Evolutionary conservation across 2,888 invertebrate genomes (phyloP), one percentile per base, ranked within the genome.

Genomic region (Branchellion lobata): DNA sequence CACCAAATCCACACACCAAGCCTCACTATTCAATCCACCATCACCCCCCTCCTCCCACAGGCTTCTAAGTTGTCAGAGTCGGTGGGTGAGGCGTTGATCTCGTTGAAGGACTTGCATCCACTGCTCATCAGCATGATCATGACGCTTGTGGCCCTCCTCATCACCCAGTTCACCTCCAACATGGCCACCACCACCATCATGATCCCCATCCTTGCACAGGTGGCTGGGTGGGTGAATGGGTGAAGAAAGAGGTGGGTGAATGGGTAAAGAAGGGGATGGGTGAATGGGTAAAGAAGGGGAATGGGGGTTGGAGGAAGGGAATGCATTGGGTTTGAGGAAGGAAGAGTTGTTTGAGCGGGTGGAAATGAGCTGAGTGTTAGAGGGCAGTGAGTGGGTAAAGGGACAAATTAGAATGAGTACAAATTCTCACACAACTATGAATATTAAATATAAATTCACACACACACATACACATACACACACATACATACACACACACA

Each of bases 121-220:
- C 85, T 85, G 84, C 80, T 84, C 33, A 82, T 87, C 72, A 84
- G 85, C 74, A 78, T 85, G 36, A 82, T 85, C 27, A 81, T 86
- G 36, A 84, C 85, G 76, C 83, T 84, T 77, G 84, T 86, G 27
- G 84, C 85, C 14, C 83, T 85, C 18, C 83, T 85, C 29, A 83
- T 85, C 74, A 87, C 87, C 11, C 85, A 86, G 80, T 84, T 87
- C 27, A 86, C 86, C 47, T 85, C 85, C 81, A 87, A 87, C 82
- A 84, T 85, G 0, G 86, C 87, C 51, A 86, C 85, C 21, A 85
- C 86, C 36, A 86, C 85, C n/a, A 82, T 87, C 14, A 84, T 86
- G 83, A 85, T 86, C 83, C 86, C 86, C 5, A 86, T 87, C 3
- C 79, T 87, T 73, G 84, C 85, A 1, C 83, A 85, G 83, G 80